A percentile compares a stretch with the other conserved stretches of the same genome.
Evolutionary conservation across 2,888 invertebrate genomes (phyloP).

Genomic region (Troides helena): DNA sequence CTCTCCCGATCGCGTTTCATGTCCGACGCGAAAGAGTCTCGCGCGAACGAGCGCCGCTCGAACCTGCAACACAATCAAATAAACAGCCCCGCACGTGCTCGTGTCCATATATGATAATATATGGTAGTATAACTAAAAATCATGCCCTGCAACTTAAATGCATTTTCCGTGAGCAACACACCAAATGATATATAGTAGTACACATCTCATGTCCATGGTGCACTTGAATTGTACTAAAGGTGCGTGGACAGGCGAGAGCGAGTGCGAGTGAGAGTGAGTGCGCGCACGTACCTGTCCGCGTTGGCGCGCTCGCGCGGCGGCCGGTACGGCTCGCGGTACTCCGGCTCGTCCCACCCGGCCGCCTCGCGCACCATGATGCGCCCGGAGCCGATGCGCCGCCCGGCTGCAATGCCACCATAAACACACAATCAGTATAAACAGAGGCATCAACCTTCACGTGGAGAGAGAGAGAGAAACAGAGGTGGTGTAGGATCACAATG

Average conservation of each 20-base stretch:
- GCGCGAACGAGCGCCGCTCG: conserved; percentile 81
- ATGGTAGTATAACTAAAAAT: no score
- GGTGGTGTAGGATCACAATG: conserved; percentile 34
- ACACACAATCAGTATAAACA: not conserved
- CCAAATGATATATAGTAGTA: no score
- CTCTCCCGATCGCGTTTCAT: conserved; percentile 46
- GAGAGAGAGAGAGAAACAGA: not conserved
- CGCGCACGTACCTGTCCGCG: conserved; percentile 52
- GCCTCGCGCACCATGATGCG: conserved; percentile 86
- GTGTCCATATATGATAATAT: not conserved
- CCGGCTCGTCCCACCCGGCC: conserved; percentile 49
- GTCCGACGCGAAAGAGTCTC: conserved; percentile 78
- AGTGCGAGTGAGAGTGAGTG: not conserved
- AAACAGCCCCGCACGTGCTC: not conserved
- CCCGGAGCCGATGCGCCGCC: conserved; percentile 90
- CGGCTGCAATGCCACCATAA: conserved; percentile 40
- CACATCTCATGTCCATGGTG: no score
- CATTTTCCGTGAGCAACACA: no score
- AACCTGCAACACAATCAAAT: conserved; percentile 46
- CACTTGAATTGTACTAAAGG: no score
- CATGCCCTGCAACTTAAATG: no score
- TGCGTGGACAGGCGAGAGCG: no score
- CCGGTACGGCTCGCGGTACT: conserved; percentile 49
- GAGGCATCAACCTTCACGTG: not conserved
- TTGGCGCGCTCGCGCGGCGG: conserved; percentile 48